phyloP scores from a whole-genome alignment of 2,888 invertebrate genomes.

The Raillietiella orientalis region DNA sequence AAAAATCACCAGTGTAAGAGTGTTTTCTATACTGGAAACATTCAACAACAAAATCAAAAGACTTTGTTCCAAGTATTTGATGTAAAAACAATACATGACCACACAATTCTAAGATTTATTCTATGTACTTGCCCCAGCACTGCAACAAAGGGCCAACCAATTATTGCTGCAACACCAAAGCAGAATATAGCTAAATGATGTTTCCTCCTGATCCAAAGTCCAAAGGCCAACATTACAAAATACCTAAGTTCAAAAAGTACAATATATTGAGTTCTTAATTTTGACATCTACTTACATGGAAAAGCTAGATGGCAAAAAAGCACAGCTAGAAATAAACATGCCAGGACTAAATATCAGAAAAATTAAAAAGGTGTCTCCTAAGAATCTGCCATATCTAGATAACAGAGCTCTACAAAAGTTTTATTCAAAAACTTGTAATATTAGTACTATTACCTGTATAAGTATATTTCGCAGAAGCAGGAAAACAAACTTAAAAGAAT shows the following conservation, averaged over 20 bases:
- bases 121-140: constrained; percentile 29
- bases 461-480: constrained; percentile 56
- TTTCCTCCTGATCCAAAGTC: constrained; percentile 57
- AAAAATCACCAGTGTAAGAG: too few relatives aligned
- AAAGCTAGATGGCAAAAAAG: constrained; percentile 81
- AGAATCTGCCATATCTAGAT: constrained; percentile 66
- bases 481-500: constrained; percentile 44
- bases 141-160: constrained; percentile 93
- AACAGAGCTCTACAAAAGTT: too few relatives aligned
- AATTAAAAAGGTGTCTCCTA: constrained; percentile 45
- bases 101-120: too few relatives aligned
- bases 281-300: constrained; percentile 25
- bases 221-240: constrained; percentile 43
- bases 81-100: too few relatives aligned
- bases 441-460: constrained; percentile 88
- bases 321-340: constrained; percentile 54
- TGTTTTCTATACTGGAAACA: too few relatives aligned
- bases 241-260: constrained; percentile 18
- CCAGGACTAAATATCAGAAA: constrained; percentile 59
- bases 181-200: constrained; percentile 46
- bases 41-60: too few relatives aligned
- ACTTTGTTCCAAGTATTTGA: too few relatives aligned
- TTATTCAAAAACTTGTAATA: too few relatives aligned
- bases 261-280: too few relatives aligned
- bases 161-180: constrained; percentile 40